A percentile compares a stretch with the other conserved stretches of the same genome.
Evolutionary conservation across 2,797 vertebrate species (phyloP).

Genomic region (Mastacembelus armatus): DNA sequence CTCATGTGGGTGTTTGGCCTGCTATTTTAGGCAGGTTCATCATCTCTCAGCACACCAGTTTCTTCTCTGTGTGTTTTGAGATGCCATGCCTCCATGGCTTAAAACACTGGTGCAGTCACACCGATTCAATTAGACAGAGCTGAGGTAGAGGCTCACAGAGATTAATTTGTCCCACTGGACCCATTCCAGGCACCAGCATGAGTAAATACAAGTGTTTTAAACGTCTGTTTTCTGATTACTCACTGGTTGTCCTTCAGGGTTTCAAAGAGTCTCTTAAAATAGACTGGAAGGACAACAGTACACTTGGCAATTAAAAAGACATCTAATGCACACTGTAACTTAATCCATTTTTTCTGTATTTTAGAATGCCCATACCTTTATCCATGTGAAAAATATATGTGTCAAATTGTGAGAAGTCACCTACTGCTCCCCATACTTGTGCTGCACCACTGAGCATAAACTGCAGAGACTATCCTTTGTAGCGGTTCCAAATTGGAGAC

Average conservation of each 20-base stretch:
- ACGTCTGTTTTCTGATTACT: conserved; percentile 17
- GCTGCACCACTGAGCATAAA: too few species aligned
- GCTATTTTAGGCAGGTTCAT: conserved; percentile 55
- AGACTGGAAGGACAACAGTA: neutral
- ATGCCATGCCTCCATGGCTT: conserved; percentile 19
- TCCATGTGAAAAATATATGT: too few species aligned
- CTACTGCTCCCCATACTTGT: too few species aligned
- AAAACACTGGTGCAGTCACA: conserved; percentile 14
- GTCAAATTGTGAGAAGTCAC: too few species aligned
- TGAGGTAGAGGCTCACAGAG: conserved; percentile 12
- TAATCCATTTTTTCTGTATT: too few species aligned
- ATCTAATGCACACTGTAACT: too few species aligned
- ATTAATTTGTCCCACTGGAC: conserved; percentile 39
- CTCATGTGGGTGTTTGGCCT: conserved; percentile 46
- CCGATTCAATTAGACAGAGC: conserved; percentile 27
- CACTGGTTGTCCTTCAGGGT: conserved; percentile 25
- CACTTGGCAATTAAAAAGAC: neutral
- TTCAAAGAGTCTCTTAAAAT: conserved; percentile 2
- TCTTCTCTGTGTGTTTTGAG: conserved; percentile 15
- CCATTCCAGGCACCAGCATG: conserved; percentile 17
- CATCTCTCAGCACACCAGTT: conserved; percentile 9
- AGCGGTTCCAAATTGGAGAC: too few species aligned
- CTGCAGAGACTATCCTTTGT: too few species aligned
- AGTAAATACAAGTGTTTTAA: neutral
- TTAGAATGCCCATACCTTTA: neutral